A percentile compares a stretch with the other conserved stretches of the same genome.
phyloP scores from a whole-genome alignment of 2,888 invertebrate species.

The Unio pictorum region DNA sequence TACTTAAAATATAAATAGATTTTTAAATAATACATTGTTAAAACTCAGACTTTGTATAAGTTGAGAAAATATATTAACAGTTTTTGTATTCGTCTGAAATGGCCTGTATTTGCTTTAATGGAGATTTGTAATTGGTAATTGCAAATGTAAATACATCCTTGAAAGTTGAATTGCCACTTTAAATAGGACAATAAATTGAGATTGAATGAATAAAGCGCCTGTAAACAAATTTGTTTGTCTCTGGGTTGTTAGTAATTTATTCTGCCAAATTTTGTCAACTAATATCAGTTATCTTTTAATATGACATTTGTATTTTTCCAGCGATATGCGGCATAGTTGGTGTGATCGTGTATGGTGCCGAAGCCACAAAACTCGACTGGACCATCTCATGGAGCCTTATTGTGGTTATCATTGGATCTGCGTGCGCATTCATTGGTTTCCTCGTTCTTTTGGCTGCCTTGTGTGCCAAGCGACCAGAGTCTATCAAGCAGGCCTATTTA shows the following conservation, averaged over 20 bases:
- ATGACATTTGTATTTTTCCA: slow-evolving; percentile 23
- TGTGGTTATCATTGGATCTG: slow-evolving; percentile 50
- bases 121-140: too few relatives aligned
- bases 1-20: not conserved
- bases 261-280: not conserved
- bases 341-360: slow-evolving; percentile 49
- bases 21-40: not conserved
- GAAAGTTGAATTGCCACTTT: too few relatives aligned
- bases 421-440: slow-evolving; percentile 45
- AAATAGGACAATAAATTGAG: too few relatives aligned
- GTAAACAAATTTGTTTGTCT: too few relatives aligned
- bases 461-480: slow-evolving; percentile 44
- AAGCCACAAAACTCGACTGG: slow-evolving; percentile 41
- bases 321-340: slow-evolving; percentile 49
- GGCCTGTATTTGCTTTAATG: too few relatives aligned
- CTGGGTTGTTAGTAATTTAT: too few relatives aligned
- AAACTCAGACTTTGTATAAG: not conserved
- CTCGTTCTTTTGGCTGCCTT: slow-evolving; percentile 49
- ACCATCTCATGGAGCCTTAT: slow-evolving; percentile 51
- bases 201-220: too few relatives aligned
- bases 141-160: too few relatives aligned
- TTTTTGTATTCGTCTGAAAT: not conserved
- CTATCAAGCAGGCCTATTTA: slow-evolving; percentile 28
- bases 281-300: not conserved
- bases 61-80: too few relatives aligned